Base-by-base conservation (phyloP, 2,888 invertebrate species). In the Ophonus ardosiacus region DNA sequence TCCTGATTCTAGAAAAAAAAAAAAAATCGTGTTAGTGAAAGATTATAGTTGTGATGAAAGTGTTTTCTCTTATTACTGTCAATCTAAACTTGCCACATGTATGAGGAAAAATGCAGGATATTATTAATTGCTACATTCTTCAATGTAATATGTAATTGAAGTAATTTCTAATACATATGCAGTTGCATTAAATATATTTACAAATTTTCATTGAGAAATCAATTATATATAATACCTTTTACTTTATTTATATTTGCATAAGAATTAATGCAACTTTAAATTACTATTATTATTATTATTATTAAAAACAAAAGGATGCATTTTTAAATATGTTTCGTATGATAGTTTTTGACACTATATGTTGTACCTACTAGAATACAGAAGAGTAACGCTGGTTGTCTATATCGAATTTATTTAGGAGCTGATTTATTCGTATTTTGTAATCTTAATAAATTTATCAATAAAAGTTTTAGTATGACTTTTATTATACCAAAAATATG, bases 1-100 rank as follows among this genome's bases (percentile, higher is more conserved):
- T 93, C 93, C 92, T 95, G 93, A 89, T 93, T 93, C 93, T 93
- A 91, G 31, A 88, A 89, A 86, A 24, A 86, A 86, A 24, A 86
- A 74, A 71, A 51, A 51, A 13, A 51, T 51, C 13, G 43, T 13
- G 8, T 51, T 51, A 51, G 43, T 10, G 43, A 51, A 51, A 51
- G 43, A 51, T 51, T 13, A 31, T 31, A 31, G 31, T 31, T 24
- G 31, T 31, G 31, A 51, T 51, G 43, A 51, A 51, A 51, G 43
- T 74, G 40, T 43, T 74, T 43, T 74, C 71, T 51, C 43, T 10
- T 68, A 40, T 68, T 40, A 68, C 18, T 74, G 68, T 68, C 68
- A 15, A 68, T 63, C 13, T 7, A 15, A 15, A 68, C 24, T 63
- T 13, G 8, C 24, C 15, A 59, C 8, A 18, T 18, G 59, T 17